These are phyloP conservation scores for Trachelipus rathkii DNA, from an alignment of 1,140 invertebrate species.

Conservation along the genomic window DNA sequence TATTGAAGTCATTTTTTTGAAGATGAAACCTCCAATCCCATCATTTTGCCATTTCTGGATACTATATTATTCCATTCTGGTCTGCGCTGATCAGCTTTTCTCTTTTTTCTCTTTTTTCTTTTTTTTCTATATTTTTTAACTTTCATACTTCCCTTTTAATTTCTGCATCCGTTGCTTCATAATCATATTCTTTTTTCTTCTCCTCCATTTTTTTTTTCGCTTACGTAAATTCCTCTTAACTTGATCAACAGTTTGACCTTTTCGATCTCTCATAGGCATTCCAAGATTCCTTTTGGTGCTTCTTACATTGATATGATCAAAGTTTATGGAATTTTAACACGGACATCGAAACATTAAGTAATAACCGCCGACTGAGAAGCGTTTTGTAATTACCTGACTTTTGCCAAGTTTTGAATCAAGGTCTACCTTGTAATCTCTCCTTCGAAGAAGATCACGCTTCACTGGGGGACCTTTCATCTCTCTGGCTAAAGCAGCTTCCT, in stretches of 20 bases:
- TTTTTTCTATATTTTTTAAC: constrained; percentile 87
- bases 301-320: constrained; percentile 99
- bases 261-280: constrained; percentile 99
- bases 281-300: constrained; percentile 98
- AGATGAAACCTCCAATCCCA: constrained; percentile 94
- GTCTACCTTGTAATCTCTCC: constrained; percentile 94
- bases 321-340: constrained; percentile 99
- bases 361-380: constrained; percentile 93
- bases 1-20: constrained; percentile 65
- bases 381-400: constrained; percentile 94
- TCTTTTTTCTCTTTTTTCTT: constrained; percentile 81
- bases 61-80: constrained; percentile 58
- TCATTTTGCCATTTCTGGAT: constrained; percentile 84
- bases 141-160: constrained; percentile 94
- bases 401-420: constrained; percentile 95
- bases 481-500: constrained; percentile 55
- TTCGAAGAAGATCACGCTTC: constrained; percentile 84
- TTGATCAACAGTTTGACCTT: constrained; percentile 89
- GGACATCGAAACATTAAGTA: constrained; percentile 99
- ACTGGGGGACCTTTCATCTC: constrained; percentile 66
- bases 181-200: constrained; percentile 94
- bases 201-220: constrained; percentile 92
- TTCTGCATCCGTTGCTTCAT: constrained; percentile 85
- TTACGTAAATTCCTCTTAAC: constrained; percentile 87
- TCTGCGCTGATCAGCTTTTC: constrained; percentile 71